phyloP scores from a whole-genome alignment of 2,888 invertebrate species.

The Lithophane leautieri region DNA sequence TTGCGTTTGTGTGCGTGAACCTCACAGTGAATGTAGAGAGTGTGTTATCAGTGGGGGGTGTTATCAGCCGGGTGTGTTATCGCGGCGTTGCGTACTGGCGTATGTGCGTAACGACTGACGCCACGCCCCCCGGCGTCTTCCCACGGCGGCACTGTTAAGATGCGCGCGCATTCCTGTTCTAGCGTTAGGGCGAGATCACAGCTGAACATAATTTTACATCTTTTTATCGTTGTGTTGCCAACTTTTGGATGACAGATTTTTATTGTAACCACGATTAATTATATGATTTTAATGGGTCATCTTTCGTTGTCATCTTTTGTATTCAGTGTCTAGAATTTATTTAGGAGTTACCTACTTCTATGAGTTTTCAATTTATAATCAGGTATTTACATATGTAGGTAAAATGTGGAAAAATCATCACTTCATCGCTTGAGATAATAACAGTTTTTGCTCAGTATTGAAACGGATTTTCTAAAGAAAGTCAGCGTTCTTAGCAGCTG shows the following conservation, averaged over 20 bases:
- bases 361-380: background rate
- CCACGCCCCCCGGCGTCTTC: slow-evolving; percentile 87
- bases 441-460: background rate
- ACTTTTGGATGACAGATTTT: slow-evolving; percentile 14
- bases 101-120: slow-evolving; percentile 84
- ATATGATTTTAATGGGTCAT: background rate
- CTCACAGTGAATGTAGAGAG: slow-evolving; percentile 24
- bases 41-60: slow-evolving; percentile 26
- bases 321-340: background rate
- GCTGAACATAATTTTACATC: slow-evolving; percentile 62
- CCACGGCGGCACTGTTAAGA: slow-evolving; percentile 75
- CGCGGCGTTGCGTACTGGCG: slow-evolving; percentile 82
- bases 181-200: slow-evolving; percentile 81
- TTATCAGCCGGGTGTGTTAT: slow-evolving; percentile 76
- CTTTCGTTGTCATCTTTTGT: background rate
- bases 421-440: background rate
- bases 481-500: background rate
- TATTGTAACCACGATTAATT: slow-evolving; percentile 1
- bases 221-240: slow-evolving; percentile 37
- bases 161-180: slow-evolving; percentile 87
- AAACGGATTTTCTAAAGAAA: background rate
- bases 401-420: background rate
- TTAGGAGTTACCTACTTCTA: background rate
- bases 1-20: slow-evolving; percentile 39
- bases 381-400: too few species aligned